Conservation (phyloP, 2,888 invertebrate species). For the Harpalus rubripes region DNA sequence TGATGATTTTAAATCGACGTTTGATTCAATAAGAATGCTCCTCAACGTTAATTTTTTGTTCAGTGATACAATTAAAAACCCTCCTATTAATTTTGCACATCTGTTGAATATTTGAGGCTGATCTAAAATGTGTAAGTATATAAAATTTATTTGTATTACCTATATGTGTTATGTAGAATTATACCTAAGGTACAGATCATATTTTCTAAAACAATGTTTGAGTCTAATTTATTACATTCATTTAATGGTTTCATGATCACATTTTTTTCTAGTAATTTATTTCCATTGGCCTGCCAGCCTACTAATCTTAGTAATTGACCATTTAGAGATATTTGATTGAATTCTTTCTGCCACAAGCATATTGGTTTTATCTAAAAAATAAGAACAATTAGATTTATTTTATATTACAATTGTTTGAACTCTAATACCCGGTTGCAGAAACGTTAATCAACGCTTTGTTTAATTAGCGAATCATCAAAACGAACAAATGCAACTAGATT, state of each 20-base stretch:
- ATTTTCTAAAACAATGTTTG: slow-evolving; percentile 1
- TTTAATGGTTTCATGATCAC: not conserved
- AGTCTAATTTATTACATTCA: slow-evolving; percentile 7
- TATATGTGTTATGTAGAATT: not conserved
- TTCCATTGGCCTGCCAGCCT: not conserved
- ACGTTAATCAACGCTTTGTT: too few species aligned
- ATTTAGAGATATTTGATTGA: not conserved
- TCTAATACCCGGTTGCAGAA: too few species aligned
- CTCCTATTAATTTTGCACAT: not conserved
- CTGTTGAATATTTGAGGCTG: not conserved
- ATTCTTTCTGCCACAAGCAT: slow-evolving; percentile 19
- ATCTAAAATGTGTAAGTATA: slow-evolving; percentile 2
- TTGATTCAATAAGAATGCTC: not conserved
- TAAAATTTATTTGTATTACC: not conserved
- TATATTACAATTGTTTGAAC: not conserved
- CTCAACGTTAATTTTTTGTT: not conserved
- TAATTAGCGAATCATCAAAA: too few species aligned
- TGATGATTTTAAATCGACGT: not conserved
- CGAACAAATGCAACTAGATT: too few species aligned
- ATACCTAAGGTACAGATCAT: slow-evolving; percentile 18
- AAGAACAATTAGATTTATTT: not conserved
- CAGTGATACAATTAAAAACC: not conserved
- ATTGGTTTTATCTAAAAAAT: slow-evolving; percentile 27
- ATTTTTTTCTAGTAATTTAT: slow-evolving; percentile 8
- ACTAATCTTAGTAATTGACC: not conserved